Percentiles rank a stretch among this genome's conserved stretches.
These are phyloP conservation scores for Neuroterus valhalla DNA, from an alignment of 1,140 invertebrate genomes.

Conservation along the genomic window DNA sequence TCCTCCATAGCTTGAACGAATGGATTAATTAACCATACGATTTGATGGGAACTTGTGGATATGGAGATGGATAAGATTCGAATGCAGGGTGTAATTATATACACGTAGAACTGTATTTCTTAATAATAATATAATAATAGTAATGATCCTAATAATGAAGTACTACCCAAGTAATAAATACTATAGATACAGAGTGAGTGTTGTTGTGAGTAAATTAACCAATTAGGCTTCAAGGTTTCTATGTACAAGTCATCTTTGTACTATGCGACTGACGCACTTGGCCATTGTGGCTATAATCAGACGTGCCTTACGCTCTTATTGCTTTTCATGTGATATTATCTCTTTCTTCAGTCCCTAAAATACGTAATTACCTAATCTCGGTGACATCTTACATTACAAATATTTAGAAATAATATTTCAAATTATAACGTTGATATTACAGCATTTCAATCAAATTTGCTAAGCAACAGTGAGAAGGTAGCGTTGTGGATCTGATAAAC, in stretches of 20 bases:
- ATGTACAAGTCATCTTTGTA: constrained; percentile 76
- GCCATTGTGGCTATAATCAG: constrained; percentile 64
- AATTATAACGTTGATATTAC: constrained; percentile 68
- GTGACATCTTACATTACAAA: constrained; percentile 68
- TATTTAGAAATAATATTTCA: constrained; percentile 73
- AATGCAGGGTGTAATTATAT: constrained; percentile 68
- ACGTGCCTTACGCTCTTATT: constrained; percentile 60
- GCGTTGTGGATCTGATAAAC: constrained; percentile 64
- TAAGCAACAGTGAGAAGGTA: constrained; percentile 62
- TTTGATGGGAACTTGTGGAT: too few species aligned
- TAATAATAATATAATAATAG: constrained; percentile 73
- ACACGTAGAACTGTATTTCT: constrained; percentile 76
- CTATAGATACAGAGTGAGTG: constrained; percentile 75
- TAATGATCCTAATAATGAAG: constrained; percentile 75
- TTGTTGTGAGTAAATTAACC: constrained; percentile 72
- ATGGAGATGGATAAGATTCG: constrained; percentile 9
- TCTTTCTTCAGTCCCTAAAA: constrained; percentile 49
- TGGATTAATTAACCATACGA: too few species aligned
- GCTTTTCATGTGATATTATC: constrained; percentile 29
- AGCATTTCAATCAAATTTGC: constrained; percentile 65
- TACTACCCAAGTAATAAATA: constrained; percentile 77
- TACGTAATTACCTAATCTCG: constrained; percentile 69
- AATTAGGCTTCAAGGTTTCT: constrained; percentile 66
- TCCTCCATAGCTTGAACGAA: too few species aligned
- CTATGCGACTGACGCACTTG: constrained; percentile 72